Conservation (phyloP, 2,113 vertebrate species). For the Hyperopisus bebe region DNA sequence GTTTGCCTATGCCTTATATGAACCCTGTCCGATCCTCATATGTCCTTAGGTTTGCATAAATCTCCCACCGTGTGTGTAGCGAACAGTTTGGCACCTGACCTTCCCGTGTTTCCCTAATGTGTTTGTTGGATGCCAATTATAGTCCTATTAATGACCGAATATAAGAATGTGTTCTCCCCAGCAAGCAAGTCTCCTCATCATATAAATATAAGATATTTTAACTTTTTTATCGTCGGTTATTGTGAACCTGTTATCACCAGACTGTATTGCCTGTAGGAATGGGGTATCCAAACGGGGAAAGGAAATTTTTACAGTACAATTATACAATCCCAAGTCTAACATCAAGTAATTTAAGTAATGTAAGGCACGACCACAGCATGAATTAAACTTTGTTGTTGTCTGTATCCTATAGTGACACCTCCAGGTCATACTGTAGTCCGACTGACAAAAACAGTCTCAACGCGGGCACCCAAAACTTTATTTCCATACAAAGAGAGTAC, state of each 20-base stretch:
- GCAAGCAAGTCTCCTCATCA: too few relatives aligned
- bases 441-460: not conserved
- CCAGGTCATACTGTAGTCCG: not conserved
- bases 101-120: too few relatives aligned
- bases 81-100: too few relatives aligned
- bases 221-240: not conserved
- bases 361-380: not conserved
- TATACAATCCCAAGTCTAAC: not conserved
- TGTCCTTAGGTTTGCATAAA: too few relatives aligned
- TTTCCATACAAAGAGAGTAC: not conserved
- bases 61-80: too few relatives aligned
- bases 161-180: too few relatives aligned
- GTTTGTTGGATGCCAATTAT: too few relatives aligned
- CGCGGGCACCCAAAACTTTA: not conserved
- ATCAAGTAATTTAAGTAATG: not conserved
- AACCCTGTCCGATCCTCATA: too few relatives aligned
- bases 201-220: not conserved
- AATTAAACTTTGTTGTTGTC: not conserved
- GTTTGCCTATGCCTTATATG: too few relatives aligned
- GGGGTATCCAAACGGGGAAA: not conserved
- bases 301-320: not conserved
- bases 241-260: not conserved
- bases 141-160: too few relatives aligned
- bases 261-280: not conserved
- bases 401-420: not conserved